phyloP scores from a whole-genome alignment of 2,888 invertebrate species.

The Margaritifera margaritifera region DNA sequence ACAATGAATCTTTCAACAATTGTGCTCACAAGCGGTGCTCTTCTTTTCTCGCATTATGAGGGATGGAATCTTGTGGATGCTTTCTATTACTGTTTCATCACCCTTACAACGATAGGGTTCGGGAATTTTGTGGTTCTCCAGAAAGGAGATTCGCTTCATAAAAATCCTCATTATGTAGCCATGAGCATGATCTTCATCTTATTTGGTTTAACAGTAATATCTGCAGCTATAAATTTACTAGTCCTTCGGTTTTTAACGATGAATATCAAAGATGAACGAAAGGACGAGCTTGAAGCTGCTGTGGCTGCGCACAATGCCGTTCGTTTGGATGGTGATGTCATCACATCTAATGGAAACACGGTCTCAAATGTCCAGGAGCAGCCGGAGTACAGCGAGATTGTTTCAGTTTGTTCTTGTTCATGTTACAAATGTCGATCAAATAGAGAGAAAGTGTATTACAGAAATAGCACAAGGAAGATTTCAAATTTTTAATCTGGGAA shows the following conservation, averaged over 20 bases:
- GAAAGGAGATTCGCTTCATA: constrained; percentile 94
- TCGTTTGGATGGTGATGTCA: constrained; percentile 95
- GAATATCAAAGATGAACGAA: constrained; percentile 97
- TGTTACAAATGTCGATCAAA: constrained; percentile 77
- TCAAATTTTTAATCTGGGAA: too few relatives aligned
- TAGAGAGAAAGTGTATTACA: too few relatives aligned
- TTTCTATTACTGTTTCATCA: constrained; percentile 99
- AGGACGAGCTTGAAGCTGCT: constrained; percentile 94
- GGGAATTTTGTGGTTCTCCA: constrained; percentile 99
- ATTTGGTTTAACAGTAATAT: constrained; percentile 99
- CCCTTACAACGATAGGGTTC: constrained; percentile 96
- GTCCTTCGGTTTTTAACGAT: constrained; percentile 97
- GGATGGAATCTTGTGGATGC: constrained; percentile 92
- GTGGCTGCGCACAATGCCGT: constrained; percentile 96
- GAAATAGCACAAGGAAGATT: too few relatives aligned
- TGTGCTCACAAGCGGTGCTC: constrained; percentile 94
- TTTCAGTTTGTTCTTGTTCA: constrained; percentile 88
- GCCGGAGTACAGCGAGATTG: constrained; percentile 79
- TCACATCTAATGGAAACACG: constrained; percentile 76
- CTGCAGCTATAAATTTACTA: constrained; percentile 96
- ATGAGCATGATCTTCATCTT: constrained; percentile 97
- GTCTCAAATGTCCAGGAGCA: constrained; percentile 74
- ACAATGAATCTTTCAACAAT: constrained; percentile 85
- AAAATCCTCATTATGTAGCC: constrained; percentile 96
- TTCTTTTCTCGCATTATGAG: constrained; percentile 94